Evolutionary conservation across 2,797 vertebrate species (phyloP).

Genomic region (Siniperca scherzeri): DNA sequence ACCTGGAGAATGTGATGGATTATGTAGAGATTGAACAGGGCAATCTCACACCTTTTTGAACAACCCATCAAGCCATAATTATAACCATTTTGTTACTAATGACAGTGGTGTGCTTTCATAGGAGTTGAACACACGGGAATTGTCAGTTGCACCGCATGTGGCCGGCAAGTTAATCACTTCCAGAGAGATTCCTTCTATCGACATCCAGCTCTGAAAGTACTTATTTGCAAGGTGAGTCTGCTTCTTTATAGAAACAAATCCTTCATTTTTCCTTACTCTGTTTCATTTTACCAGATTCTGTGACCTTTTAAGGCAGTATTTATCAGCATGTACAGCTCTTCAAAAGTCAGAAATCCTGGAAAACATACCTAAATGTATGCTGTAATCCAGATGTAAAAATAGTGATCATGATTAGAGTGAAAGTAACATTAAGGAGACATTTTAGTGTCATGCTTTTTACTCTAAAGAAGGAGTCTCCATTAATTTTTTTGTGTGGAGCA

Average conservation of each 20-base stretch:
- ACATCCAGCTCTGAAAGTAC: conserved; percentile 96
- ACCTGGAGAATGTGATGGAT: neutral
- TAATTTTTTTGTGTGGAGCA: neutral
- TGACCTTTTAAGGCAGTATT: neutral
- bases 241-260: conserved; percentile 9
- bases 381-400: neutral
- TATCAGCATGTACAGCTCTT: neutral
- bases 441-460: neutral
- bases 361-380: neutral
- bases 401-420: neutral
- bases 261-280: neutral
- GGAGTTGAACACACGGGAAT: conserved; percentile 92
- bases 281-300: neutral
- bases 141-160: conserved; percentile 97
- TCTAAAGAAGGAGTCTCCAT: neutral
- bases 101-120: conserved; percentile 58
- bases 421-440: no score
- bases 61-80: neutral
- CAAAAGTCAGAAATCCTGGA: neutral
- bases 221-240: conserved; percentile 95
- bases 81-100: conserved; percentile 26
- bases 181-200: conserved; percentile 95
- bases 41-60: neutral
- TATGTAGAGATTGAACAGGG: neutral
- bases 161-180: conserved; percentile 98